A percentile compares a stretch with the other conserved stretches of the same genome.
Conservation (phyloP, 2,888 invertebrate species). For the Orthonevra nobilis region DNA sequence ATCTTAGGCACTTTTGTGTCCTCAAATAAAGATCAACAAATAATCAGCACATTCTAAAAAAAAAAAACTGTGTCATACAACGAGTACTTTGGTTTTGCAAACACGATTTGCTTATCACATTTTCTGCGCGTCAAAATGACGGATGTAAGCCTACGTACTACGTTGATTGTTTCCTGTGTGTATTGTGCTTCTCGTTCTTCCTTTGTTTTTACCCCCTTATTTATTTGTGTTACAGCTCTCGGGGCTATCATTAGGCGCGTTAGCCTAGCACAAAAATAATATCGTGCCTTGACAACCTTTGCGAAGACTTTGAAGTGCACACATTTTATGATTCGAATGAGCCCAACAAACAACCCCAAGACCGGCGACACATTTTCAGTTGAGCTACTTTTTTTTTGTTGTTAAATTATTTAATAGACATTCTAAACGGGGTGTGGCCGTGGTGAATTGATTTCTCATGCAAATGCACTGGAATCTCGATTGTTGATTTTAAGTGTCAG, state of each 20-base stretch:
- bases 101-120: conserved; percentile 48
- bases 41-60: too few species aligned
- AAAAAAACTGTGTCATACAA: background rate
- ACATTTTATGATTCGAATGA: conserved; percentile 25
- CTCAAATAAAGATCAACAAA: too few species aligned
- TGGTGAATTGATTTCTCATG: conserved; percentile 46
- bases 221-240: conserved; percentile 10
- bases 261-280: too few species aligned
- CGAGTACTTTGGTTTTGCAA: background rate
- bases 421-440: conserved; percentile 37
- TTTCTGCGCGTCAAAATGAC: conserved; percentile 48
- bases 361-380: conserved; percentile 41
- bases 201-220: conserved; percentile 46
- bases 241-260: background rate
- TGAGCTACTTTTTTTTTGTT: conserved; percentile 55
- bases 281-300: too few species aligned
- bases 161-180: conserved; percentile 32
- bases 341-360: too few species aligned
- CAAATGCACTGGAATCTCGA: conserved; percentile 12
- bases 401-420: conserved; percentile 12
- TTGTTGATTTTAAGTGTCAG: conserved; percentile 2
- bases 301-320: conserved; percentile 58
- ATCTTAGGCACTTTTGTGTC: too few species aligned
- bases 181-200: background rate
- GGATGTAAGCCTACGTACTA: conserved; percentile 26